Percentiles rank a stretch among this genome's conserved stretches.
These are phyloP conservation scores for Microtus montanus DNA, from an alignment of 2,113 vertebrate species.

Conservation along the genomic window DNA sequence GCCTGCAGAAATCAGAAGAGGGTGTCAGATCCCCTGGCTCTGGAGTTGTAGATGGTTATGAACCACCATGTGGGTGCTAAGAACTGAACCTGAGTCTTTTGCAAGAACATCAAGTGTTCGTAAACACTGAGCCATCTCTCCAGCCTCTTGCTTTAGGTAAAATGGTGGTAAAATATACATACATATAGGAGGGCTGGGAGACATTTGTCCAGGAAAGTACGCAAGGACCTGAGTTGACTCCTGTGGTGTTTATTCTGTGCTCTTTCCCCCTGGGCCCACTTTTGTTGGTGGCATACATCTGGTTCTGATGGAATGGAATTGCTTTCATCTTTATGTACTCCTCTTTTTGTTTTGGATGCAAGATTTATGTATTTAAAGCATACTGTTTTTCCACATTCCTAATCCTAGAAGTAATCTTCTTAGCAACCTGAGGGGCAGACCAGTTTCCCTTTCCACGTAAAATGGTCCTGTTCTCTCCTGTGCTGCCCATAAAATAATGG, in stretches of 20 bases:
- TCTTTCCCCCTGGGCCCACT: no score
- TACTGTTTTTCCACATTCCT: no score
- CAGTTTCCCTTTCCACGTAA: neutral
- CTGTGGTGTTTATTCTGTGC: neutral
- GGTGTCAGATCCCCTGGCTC: neutral
- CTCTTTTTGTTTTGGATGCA: neutral
- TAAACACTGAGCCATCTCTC: neutral
- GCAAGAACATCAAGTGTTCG: neutral
- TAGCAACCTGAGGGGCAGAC: neutral
- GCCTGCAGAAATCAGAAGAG: neutral
- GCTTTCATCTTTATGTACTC: neutral
- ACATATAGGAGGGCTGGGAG: no score
- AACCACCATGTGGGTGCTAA: neutral
- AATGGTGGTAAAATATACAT: no score
- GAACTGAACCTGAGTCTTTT: neutral
- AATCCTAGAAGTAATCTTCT: neutral
- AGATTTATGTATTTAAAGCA: neutral
- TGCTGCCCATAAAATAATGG: no score
- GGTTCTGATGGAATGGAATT: neutral
- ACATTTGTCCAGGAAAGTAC: neutral
- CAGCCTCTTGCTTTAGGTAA: neutral
- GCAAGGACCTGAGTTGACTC: neutral
- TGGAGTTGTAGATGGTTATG: neutral
- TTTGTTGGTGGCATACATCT: neutral
- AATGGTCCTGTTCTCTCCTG: neutral